A percentile compares a stretch with the other conserved stretches of the same genome.
Conservation (phyloP, 1,140 invertebrate genomes). For the Cydia splendana region DNA sequence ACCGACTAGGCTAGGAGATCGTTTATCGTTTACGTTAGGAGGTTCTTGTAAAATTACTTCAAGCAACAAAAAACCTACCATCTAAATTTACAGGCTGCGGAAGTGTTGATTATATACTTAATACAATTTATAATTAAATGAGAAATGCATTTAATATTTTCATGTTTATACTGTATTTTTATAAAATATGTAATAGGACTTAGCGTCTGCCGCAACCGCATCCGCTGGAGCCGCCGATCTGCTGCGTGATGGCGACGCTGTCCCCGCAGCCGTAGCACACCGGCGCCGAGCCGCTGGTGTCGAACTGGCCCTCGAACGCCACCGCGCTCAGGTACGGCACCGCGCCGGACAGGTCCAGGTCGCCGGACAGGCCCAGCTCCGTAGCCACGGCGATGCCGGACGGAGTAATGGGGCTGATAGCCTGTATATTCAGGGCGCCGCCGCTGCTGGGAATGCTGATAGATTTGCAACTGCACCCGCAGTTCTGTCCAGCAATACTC, state of each 20-base stretch:
- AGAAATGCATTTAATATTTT: neutral
- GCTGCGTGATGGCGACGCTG: neutral
- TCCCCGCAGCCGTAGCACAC: neutral
- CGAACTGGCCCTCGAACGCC: constrained; percentile 5
- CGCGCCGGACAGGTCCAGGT: constrained; percentile 38
- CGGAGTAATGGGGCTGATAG: constrained; percentile 39
- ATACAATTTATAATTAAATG: no score
- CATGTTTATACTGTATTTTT: neutral
- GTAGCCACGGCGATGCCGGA: constrained; percentile 43
- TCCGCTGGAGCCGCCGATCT: neutral
- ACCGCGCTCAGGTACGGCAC: constrained; percentile 1
- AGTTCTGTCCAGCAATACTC: constrained; percentile 1
- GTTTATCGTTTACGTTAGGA: no score
- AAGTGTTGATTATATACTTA: no score
- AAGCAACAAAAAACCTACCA: no score
- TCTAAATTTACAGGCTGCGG: no score
- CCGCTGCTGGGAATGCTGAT: neutral
- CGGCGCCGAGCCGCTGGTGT: neutral
- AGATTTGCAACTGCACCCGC: neutral
- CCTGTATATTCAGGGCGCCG: constrained; percentile 33
- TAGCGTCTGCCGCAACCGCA: neutral
- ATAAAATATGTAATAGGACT: no score
- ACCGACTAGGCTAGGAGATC: no score
- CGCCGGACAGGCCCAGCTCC: constrained; percentile 46
- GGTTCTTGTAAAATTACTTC: no score